Base-by-base conservation (phyloP, 2,888 invertebrate genomes). In the Tetragonisca angustula region DNA sequence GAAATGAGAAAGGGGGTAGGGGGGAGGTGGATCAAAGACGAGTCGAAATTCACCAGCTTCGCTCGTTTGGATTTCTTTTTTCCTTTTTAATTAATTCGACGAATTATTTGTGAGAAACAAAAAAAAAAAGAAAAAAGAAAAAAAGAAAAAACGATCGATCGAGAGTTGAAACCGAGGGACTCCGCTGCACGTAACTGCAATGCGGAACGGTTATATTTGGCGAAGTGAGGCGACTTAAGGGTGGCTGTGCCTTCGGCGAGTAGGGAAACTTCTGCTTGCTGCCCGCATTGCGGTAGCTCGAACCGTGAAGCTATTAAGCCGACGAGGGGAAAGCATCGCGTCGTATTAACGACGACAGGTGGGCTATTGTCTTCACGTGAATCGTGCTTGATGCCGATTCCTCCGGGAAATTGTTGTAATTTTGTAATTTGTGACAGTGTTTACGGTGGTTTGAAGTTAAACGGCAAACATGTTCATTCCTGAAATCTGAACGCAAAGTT, bases 231-330 rank as follows among this genome's bases (percentile, higher is more conserved):
- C 81, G 79, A 75, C 81, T 81, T 52, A 87, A 77, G 81, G 73
- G 71, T 61, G 54, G 75, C 70, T 88, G 86, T 72, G 74, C 71
- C 65, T 49, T 77, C 56, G 79, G n/a, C 32, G 85, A 68, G 71
- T 50, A 77, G 76, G 79, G 76, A 82, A 88, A 86, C 86, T 88
- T 82, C 72, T 82, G 76, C 74, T 76, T 71, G 85, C 62, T 81
- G 84, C 81, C 91, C 89, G 91, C 91, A 91, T 91, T 83, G 83
- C 83, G 83, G 83, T 56, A 83, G 24, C 75, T 65, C 65, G 24
- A 70, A 70, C 68, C 21, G 62, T 73, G 81, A 56, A 81, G 49
- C 71, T 83, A 71, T 71, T 76, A 70, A 67, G 36, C 52, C n/a
- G n/a, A 49, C 70, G 21, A 24, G 50, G 17, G 17, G 32, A 36